phyloP scores from a whole-genome alignment of 2,888 invertebrate genomes.

The Ormyrus rosae region DNA sequence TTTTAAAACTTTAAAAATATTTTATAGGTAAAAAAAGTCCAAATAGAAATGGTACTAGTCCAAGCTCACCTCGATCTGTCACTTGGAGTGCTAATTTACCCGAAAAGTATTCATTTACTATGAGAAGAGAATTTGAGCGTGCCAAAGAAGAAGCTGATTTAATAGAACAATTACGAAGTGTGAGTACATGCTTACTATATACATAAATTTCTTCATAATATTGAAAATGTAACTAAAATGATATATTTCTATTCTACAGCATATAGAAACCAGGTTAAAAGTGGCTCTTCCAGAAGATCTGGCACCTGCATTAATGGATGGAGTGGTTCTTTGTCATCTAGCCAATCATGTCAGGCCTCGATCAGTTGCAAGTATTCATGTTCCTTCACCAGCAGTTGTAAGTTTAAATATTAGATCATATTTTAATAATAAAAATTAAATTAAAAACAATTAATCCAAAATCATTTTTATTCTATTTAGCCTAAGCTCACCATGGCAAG shows the following conservation, averaged over 20 bases:
- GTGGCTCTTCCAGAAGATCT: slow-evolving; percentile 92
- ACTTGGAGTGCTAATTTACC: slow-evolving; percentile 84
- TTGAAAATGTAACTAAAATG: slow-evolving; percentile 3
- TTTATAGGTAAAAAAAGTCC: slow-evolving; percentile 67
- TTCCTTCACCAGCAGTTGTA: slow-evolving; percentile 94
- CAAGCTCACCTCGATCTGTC: slow-evolving; percentile 77
- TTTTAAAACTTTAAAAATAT: slow-evolving; percentile 2
- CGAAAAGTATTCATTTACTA: slow-evolving; percentile 91
- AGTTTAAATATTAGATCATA: slow-evolving; percentile 69
- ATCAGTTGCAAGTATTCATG: slow-evolving; percentile 95
- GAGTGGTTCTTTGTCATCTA: slow-evolving; percentile 95
- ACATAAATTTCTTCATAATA: background rate
- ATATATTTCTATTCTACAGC: slow-evolving; percentile 77
- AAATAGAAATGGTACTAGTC: slow-evolving; percentile 68
- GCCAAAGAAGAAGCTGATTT: slow-evolving; percentile 92
- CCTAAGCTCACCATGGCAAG: slow-evolving; percentile 96
- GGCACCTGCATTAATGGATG: slow-evolving; percentile 90
- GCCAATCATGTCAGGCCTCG: slow-evolving; percentile 95
- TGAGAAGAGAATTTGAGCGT: slow-evolving; percentile 93
- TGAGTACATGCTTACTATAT: slow-evolving; percentile 75
- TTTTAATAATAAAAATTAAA: background rate
- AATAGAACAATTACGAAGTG: slow-evolving; percentile 88
- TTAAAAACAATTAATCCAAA: slow-evolving; percentile 16
- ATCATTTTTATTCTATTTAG: slow-evolving; percentile 78
- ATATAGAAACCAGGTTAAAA: slow-evolving; percentile 92